Percentiles rank a stretch among this genome's conserved stretches.
These are phyloP conservation scores for Crypturellus tataupa DNA, from an alignment of 2,797 vertebrate genomes.

Conservation along the genomic window DNA sequence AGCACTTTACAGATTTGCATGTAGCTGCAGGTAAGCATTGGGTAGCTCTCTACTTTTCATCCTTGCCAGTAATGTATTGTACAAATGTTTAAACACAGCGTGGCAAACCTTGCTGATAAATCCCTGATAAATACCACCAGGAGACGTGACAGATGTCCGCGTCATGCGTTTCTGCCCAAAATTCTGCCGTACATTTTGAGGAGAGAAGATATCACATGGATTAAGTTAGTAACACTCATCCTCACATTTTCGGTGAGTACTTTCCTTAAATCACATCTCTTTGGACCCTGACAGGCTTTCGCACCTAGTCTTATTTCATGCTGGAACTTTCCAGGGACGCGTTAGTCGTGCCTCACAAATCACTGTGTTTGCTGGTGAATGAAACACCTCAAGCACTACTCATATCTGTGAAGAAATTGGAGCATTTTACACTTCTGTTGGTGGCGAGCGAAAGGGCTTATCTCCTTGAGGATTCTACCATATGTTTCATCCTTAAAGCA, in stretches of 20 bases:
- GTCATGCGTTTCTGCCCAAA: constrained; percentile 70
- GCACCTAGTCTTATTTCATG: constrained; percentile 85
- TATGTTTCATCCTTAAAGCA: constrained; percentile 65
- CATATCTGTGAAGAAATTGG: constrained; percentile 63
- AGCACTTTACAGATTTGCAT: not conserved
- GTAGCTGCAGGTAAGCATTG: not conserved
- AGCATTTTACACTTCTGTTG: constrained; percentile 72
- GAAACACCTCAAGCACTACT: constrained; percentile 79
- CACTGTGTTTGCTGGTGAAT: constrained; percentile 78
- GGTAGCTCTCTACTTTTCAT: constrained; percentile 65
- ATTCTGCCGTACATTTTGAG: constrained; percentile 71
- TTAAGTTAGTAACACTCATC: constrained; percentile 88
- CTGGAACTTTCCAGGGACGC: constrained; percentile 81
- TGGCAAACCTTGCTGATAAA: constrained; percentile 78
- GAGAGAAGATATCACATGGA: constrained; percentile 84
- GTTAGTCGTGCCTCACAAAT: constrained; percentile 90
- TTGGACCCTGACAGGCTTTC: constrained; percentile 83
- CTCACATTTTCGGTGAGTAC: constrained; percentile 78
- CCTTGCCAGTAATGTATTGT: constrained; percentile 78
- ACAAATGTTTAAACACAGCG: constrained; percentile 78
- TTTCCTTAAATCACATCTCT: constrained; percentile 82
- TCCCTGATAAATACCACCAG: constrained; percentile 81
- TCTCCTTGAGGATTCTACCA: constrained; percentile 61
- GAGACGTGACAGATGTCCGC: constrained; percentile 83
- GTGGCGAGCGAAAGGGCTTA: constrained; percentile 39